phyloP scores from a whole-genome alignment of 2,888 invertebrate genomes.

The Drosophila eohydei region DNA sequence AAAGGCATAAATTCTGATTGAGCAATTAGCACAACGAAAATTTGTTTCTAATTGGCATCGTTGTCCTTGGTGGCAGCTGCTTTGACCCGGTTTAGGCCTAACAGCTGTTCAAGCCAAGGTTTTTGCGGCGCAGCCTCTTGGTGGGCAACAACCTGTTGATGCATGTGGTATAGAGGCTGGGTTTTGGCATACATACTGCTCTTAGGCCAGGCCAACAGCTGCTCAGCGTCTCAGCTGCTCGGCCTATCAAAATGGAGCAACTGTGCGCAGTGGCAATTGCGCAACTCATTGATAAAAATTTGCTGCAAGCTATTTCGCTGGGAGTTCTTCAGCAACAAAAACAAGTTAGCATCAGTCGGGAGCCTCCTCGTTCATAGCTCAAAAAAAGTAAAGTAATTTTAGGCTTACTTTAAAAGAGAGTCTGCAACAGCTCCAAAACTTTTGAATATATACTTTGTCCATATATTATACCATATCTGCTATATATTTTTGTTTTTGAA shows the following conservation, averaged over 20 bases:
- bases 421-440: too few relatives aligned
- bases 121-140: conserved; percentile 70
- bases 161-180: background rate
- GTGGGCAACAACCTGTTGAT: conserved; percentile 58
- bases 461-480: too few relatives aligned
- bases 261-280: conserved; percentile 54
- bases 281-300: conserved; percentile 49
- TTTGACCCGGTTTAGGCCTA: conserved; percentile 54
- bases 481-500: too few relatives aligned
- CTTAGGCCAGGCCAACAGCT: conserved; percentile 5
- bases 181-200: background rate
- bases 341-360: too few relatives aligned
- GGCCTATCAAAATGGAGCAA: conserved; percentile 35
- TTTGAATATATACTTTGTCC: too few relatives aligned
- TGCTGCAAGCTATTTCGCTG: background rate
- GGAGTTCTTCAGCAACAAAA: background rate
- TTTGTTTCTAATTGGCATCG: conserved; percentile 1
- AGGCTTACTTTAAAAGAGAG: too few relatives aligned
- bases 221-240: background rate
- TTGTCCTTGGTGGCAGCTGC: conserved; percentile 63
- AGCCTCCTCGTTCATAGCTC: background rate
- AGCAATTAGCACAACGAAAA: conserved; percentile 19
- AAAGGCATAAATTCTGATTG: conserved; percentile 22
- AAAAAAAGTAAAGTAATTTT: background rate
- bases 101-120: conserved; percentile 57